A percentile compares a stretch with the other conserved stretches of the same genome.
Conservation (phyloP, 2,888 invertebrate species). For the Aromia moschata region DNA sequence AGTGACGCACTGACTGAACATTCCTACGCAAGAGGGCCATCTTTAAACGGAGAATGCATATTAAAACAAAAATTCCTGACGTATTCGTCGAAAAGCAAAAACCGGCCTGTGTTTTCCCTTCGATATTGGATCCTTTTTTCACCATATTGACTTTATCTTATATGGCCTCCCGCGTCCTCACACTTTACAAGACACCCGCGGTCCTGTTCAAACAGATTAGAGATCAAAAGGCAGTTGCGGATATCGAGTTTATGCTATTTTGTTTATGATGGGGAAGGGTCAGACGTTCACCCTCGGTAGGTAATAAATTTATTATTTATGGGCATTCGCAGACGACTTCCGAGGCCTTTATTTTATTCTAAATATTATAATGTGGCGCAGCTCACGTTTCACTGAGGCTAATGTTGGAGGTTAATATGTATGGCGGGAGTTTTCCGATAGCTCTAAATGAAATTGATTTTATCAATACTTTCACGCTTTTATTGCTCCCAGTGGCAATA, state of each 20-base stretch:
- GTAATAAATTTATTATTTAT: slow-evolving; percentile 31
- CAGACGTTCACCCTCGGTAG: slow-evolving; percentile 4
- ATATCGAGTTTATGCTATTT: slow-evolving; percentile 27
- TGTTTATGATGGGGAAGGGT: slow-evolving; percentile 27
- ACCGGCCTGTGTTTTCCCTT: slow-evolving; percentile 9
- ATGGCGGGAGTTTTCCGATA: neutral
- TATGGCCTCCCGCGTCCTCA: slow-evolving; percentile 20
- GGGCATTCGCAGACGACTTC: slow-evolving; percentile 8
- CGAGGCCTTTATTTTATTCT: slow-evolving; percentile 14
- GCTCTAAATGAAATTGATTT: neutral
- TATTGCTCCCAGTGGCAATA: neutral
- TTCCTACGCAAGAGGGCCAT: neutral
- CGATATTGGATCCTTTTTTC: slow-evolving; percentile 20
- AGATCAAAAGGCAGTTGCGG: slow-evolving; percentile 27
- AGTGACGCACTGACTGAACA: no score
- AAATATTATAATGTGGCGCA: neutral
- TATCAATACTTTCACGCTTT: slow-evolving; percentile 1
- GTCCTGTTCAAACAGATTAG: slow-evolving; percentile 27
- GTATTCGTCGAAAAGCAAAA: slow-evolving; percentile 4
- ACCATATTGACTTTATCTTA: slow-evolving; percentile 14
- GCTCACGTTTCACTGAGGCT: neutral
- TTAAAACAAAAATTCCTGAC: slow-evolving; percentile 18
- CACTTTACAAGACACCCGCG: slow-evolving; percentile 19
- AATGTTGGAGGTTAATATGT: neutral
- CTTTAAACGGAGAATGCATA: slow-evolving; percentile 4